Conservation (phyloP, 2,888 invertebrate species). For the Plebejus argus region DNA sequence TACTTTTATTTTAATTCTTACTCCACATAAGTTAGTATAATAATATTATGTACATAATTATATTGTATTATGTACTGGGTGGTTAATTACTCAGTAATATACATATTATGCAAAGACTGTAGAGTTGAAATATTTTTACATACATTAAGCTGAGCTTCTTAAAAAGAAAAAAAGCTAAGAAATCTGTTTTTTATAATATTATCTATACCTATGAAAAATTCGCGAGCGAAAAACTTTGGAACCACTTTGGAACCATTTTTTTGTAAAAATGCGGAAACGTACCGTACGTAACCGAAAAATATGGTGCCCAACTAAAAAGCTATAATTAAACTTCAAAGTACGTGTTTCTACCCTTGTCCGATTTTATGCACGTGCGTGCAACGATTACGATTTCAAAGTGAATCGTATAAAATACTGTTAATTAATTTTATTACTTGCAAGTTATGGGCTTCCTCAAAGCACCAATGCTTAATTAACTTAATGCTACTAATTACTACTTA, state of each 20-base stretch:
- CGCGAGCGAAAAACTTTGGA: too few relatives aligned
- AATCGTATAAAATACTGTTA: constrained; percentile 23
- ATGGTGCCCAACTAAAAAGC: background rate
- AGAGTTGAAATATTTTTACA: too few relatives aligned
- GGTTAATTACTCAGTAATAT: too few relatives aligned
- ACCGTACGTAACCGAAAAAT: too few relatives aligned
- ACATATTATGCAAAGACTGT: too few relatives aligned
- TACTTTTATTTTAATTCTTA: background rate
- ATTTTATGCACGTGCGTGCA: constrained; percentile 24
- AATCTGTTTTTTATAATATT: too few relatives aligned
- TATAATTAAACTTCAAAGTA: constrained; percentile 18
- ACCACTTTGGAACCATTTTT: too few relatives aligned
- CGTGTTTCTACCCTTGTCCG: background rate
- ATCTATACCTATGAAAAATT: too few relatives aligned
- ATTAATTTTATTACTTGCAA: constrained; percentile 21
- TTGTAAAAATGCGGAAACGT: too few relatives aligned
- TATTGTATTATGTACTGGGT: too few relatives aligned
- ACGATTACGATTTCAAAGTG: background rate
- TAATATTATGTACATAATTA: background rate
- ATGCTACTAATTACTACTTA: constrained; percentile 5
- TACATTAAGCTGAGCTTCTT: too few relatives aligned
- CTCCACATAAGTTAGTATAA: background rate
- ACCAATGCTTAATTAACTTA: background rate
- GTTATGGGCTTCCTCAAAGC: background rate
- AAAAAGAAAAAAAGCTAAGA: too few relatives aligned